phyloP scores from a whole-genome alignment of 2,888 invertebrate genomes.

The Cistogaster globosa region DNA sequence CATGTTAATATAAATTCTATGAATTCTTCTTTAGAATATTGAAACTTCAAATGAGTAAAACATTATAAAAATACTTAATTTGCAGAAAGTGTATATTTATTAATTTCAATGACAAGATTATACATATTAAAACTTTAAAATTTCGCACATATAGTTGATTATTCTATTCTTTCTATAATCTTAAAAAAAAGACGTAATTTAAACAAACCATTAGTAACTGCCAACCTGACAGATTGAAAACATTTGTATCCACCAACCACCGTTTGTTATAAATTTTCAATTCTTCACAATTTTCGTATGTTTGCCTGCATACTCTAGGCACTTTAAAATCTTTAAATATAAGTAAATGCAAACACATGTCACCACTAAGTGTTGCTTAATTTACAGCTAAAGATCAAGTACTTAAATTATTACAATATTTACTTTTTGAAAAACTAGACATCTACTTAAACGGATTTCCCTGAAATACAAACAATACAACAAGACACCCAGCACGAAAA shows the following conservation, averaged over 20 bases:
- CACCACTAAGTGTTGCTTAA: slow-evolving; percentile 64
- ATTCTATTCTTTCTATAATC: no score
- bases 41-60: no score
- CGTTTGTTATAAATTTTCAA: slow-evolving; percentile 40
- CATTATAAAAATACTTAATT: no score
- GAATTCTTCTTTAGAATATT: no score
- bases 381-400: slow-evolving; percentile 71
- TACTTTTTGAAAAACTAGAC: slow-evolving; percentile 66
- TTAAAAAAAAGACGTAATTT: neutral
- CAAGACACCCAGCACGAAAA: slow-evolving; percentile 67
- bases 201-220: neutral
- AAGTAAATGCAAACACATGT: slow-evolving; percentile 46
- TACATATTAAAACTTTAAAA: no score
- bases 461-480: slow-evolving; percentile 64
- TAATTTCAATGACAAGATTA: no score
- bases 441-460: slow-evolving; percentile 71
- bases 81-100: no score
- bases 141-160: no score
- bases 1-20: no score
- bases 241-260: slow-evolving; percentile 33
- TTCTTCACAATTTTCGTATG: slow-evolving; percentile 36
- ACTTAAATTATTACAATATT: slow-evolving; percentile 70
- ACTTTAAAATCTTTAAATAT: neutral
- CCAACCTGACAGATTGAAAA: slow-evolving; percentile 40
- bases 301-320: slow-evolving; percentile 23